phyloP scores from a whole-genome alignment of 1,140 invertebrate species.

The Apis mellifera region DNA sequence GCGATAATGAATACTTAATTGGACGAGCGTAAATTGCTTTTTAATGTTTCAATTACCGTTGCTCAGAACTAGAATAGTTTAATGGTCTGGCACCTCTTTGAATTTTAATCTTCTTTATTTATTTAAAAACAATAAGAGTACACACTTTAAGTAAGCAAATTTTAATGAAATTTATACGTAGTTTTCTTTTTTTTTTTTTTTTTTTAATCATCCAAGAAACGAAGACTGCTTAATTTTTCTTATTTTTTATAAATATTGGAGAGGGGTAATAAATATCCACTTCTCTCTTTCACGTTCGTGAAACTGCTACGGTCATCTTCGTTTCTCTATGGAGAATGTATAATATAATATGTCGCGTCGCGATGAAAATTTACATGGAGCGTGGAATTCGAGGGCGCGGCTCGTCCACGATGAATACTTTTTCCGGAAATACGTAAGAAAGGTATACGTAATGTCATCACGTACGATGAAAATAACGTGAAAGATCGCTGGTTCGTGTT shows the following conservation, averaged over 20 bases:
- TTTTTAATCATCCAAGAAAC: too few species aligned
- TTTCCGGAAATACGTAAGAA: constrained; percentile 8
- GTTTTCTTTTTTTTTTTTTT: neutral
- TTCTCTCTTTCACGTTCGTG: neutral
- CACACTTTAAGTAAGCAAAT: too few species aligned
- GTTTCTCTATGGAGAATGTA: neutral
- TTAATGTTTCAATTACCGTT: constrained; percentile 35
- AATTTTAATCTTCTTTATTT: too few species aligned
- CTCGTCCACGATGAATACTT: constrained; percentile 3
- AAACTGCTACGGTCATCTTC: neutral
- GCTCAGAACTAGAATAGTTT: neutral
- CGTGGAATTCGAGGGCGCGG: neutral
- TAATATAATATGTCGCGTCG: neutral
- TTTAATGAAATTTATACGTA: too few species aligned
- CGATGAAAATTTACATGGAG: neutral
- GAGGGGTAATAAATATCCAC: neutral
- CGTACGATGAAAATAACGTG: constrained; percentile 7
- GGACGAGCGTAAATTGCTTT: constrained; percentile 4
- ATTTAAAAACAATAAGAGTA: too few species aligned
- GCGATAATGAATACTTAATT: constrained; percentile 27
- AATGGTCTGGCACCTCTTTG: neutral
- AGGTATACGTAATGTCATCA: constrained; percentile 28
- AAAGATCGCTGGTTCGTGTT: constrained; percentile 3
- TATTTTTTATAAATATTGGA: too few species aligned
- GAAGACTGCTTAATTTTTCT: too few species aligned